phyloP scores from a whole-genome alignment of 2,797 vertebrate species.

The Neostethus bicornis region DNA sequence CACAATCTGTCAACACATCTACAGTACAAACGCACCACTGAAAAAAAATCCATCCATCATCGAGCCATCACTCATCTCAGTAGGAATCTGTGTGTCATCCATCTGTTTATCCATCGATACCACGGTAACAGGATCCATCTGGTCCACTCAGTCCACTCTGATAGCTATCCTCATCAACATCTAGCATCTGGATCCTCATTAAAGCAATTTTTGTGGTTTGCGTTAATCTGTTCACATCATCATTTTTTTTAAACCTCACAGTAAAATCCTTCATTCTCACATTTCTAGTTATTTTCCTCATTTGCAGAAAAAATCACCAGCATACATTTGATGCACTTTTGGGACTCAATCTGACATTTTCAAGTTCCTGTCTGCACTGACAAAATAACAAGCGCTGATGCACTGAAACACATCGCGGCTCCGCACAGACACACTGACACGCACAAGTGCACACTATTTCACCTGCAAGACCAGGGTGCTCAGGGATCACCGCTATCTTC shows the following conservation, averaged over 20 bases:
- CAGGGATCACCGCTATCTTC: conserved; percentile 47
- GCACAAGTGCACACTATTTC: conserved; percentile 13
- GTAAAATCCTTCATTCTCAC: conserved; percentile 13
- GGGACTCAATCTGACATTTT: conserved; percentile 49
- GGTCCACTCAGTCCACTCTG: background rate
- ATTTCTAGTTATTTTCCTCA: conserved; percentile 29
- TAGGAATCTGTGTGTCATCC: conserved; percentile 16
- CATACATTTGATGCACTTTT: conserved; percentile 33
- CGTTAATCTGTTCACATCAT: conserved; percentile 19
- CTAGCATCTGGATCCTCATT: conserved; percentile 9
- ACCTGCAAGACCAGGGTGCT: conserved; percentile 12
- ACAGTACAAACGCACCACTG: background rate
- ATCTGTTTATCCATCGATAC: conserved; percentile 15
- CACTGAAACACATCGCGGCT: conserved; percentile 13
- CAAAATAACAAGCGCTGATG: conserved; percentile 52
- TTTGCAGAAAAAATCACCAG: conserved; percentile 15
- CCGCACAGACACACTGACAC: conserved; percentile 6
- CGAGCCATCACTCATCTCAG: conserved; percentile 2
- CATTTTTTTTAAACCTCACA: conserved; percentile 6
- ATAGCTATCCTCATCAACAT: background rate
- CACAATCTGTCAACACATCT: conserved; percentile 24
- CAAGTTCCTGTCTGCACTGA: conserved; percentile 28
- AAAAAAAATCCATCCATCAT: conserved; percentile 26
- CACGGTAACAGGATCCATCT: conserved; percentile 3
- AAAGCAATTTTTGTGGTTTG: conserved; percentile 8